Evolutionary conservation across 2,888 invertebrate species (phyloP).

Genomic region (Endotricha flammealis): DNA sequence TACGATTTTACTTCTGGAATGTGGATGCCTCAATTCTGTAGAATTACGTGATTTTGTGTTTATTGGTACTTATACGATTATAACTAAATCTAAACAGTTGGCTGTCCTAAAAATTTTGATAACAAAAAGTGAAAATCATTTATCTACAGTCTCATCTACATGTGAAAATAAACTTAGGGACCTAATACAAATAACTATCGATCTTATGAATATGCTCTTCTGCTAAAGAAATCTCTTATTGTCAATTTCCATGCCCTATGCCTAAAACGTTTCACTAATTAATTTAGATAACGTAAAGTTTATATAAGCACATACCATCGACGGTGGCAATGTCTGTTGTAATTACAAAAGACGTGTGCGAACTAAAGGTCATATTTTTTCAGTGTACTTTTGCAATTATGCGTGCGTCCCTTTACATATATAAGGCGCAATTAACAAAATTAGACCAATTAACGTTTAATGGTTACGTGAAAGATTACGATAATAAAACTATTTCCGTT

Average conservation of each 20-base stretch:
- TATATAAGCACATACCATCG: constrained; percentile 5
- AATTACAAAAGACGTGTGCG: constrained; percentile 45
- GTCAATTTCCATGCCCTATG: background rate
- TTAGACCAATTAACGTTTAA: constrained; percentile 49
- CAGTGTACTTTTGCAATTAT: constrained; percentile 46
- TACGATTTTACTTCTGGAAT: no score
- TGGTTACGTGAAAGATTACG: constrained; percentile 40
- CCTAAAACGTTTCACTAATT: background rate
- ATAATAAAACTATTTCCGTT: constrained; percentile 41
- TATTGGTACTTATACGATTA: no score
- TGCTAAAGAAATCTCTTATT: no score
- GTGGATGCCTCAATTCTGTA: no score
- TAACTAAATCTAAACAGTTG: no score
- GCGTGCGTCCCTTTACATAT: constrained; percentile 40
- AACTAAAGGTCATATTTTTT: constrained; percentile 57
- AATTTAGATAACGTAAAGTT: constrained; percentile 2
- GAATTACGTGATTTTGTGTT: no score
- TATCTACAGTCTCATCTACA: no score
- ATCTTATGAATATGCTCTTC: no score
- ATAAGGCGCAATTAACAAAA: constrained; percentile 51
- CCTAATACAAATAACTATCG: no score
- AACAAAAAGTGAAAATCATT: no score
- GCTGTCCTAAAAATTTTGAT: no score
- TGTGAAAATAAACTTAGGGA: no score
- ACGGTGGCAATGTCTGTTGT: constrained; percentile 5